phyloP scores from a whole-genome alignment of 2,113 vertebrate genomes.

The Clupea harengus region DNA sequence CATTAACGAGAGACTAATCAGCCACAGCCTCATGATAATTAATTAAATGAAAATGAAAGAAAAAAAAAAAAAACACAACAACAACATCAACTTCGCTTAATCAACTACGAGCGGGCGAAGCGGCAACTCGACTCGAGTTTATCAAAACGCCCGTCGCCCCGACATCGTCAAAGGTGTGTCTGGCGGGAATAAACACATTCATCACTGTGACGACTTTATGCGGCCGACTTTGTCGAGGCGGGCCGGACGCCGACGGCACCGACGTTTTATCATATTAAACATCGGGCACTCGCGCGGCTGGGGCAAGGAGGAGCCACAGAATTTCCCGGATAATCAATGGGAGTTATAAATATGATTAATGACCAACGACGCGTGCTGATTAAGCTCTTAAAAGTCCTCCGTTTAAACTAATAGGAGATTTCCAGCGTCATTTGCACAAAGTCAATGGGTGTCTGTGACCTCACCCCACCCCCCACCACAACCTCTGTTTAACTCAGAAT shows the following conservation, averaged over 20 bases:
- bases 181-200: slow-evolving; percentile 65
- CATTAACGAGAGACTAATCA: slow-evolving; percentile 69
- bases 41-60: slow-evolving; percentile 49
- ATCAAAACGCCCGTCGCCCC: slow-evolving; percentile 61
- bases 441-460: slow-evolving; percentile 27
- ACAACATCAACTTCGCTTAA: slow-evolving; percentile 61
- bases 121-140: slow-evolving; percentile 52
- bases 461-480: neutral
- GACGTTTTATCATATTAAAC: slow-evolving; percentile 64
- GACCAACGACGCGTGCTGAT: slow-evolving; percentile 59
- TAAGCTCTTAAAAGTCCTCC: slow-evolving; percentile 64
- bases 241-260: slow-evolving; percentile 17
- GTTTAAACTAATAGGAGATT: slow-evolving; percentile 54
- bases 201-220: slow-evolving; percentile 72
- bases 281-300: slow-evolving; percentile 43
- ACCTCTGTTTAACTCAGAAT: neutral
- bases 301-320: slow-evolving; percentile 62
- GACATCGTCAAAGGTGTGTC: slow-evolving; percentile 67
- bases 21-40: slow-evolving; percentile 23
- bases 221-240: slow-evolving; percentile 62
- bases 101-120: slow-evolving; percentile 50
- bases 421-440: slow-evolving; percentile 46
- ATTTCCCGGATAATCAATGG: slow-evolving; percentile 72
- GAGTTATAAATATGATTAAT: slow-evolving; percentile 78
- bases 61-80: neutral